These are phyloP conservation scores for Ophioninae sp. DNA, from an alignment of 2,888 invertebrate genomes.

Conservation along the genomic window DNA sequence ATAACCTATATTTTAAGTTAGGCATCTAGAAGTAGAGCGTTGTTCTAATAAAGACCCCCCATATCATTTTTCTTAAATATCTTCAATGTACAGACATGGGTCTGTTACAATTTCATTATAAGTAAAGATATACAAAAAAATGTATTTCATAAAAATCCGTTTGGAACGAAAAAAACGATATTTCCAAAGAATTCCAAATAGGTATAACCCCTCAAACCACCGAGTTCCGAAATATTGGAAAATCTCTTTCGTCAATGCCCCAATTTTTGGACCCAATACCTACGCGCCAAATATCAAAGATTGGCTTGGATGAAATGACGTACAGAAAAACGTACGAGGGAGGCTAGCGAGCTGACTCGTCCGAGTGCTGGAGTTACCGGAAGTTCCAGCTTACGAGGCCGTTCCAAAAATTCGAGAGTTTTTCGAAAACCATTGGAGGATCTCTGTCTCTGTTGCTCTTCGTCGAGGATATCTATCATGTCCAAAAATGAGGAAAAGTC, in stretches of 20 bases:
- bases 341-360: slow-evolving; percentile 42
- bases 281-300: too few species aligned
- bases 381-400: slow-evolving; percentile 18
- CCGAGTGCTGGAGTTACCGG: not conserved
- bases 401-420: slow-evolving; percentile 27
- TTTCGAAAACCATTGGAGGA: not conserved
- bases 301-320: not conserved
- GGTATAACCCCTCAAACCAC: not conserved
- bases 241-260: not conserved
- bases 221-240: not conserved
- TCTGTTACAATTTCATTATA: too few species aligned
- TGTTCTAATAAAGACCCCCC: too few species aligned
- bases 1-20: too few species aligned
- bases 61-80: too few species aligned
- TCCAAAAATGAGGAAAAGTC: not conserved
- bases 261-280: too few species aligned
- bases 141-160: too few species aligned
- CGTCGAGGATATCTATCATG: slow-evolving; percentile 7
- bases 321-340: slow-evolving; percentile 47
- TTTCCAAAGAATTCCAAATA: too few species aligned
- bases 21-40: too few species aligned
- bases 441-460: slow-evolving; percentile 2
- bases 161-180: too few species aligned
- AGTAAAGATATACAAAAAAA: too few species aligned
- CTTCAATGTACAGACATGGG: too few species aligned